Evolutionary conservation across 1,140 invertebrate genomes (phyloP), one percentile per base, ranked within the genome.

Genomic region (Anastatus disparis): DNA sequence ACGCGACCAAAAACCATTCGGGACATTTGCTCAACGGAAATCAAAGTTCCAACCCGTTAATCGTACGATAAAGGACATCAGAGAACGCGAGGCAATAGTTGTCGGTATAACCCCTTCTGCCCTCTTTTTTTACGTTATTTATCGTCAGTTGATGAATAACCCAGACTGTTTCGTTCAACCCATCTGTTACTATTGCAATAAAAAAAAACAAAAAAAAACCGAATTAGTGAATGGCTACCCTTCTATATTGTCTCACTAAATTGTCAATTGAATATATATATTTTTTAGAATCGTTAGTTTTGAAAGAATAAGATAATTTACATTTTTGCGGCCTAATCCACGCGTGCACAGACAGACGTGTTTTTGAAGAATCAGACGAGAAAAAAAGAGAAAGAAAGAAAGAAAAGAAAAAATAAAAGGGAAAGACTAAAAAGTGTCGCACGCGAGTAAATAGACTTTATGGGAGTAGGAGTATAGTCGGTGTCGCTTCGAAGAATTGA

Each of bases 31-130:
- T 38, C 35, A 10, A 26, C 35, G 48, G 63, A 55, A 65, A 65
- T 65, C 63, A 55, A 65, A 65, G 50, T 52, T 42, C 50, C 63
- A 55, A 27, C 17, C n/a, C 46, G 26, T 52, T 63, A 50, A 63
- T 63, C 44, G 27, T 17, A 24, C 17, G 46, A 61, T 44, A 31
- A 26, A 61, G 24, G 56, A 59, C 56, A 42, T n/a, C n/a, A n/a
- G n/a, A n/a, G n/a, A n/a, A 50, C 22, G 38, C 22, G 38, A 10
- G 3, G n/a, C 35, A 15, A 31, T 22, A 9, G n/a, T n/a, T n/a
- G n/a, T n/a, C n/a, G n/a, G n/a, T n/a, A n/a, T n/a, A n/a, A 38
- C 1, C 35, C 31, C 20, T n/a, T n/a, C n/a, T 35, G 31, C 10
- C 31, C 31, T 10, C 31, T 35, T 4, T 4, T 44, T 27, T n/a